phyloP scores from a whole-genome alignment of 2,113 vertebrate genomes.

The Theropithecus gelada region DNA sequence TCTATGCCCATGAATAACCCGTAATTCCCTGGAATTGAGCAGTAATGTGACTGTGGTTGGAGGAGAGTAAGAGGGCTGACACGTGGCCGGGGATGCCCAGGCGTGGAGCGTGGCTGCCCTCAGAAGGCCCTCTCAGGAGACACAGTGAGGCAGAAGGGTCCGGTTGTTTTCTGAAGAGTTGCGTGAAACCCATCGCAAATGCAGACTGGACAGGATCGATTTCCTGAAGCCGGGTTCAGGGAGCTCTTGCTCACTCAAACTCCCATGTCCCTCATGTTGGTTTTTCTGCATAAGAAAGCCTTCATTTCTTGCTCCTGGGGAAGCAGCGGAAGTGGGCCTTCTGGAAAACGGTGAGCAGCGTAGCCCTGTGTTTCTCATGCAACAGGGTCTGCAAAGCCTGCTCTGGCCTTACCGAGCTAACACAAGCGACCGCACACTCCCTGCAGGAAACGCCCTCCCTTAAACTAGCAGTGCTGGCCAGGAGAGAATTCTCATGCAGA shows the following conservation, averaged over 20 bases:
- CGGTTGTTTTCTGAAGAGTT: neutral
- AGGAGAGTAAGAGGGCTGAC: too few species aligned
- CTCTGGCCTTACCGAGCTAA: fast-evolving
- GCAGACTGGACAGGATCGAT: neutral
- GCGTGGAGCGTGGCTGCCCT: fast-evolving
- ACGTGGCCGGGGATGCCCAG: neutral
- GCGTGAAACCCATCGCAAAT: fast-evolving
- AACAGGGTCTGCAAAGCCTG: fast-evolving
- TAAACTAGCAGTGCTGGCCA: fast-evolving
- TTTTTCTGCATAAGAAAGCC: neutral
- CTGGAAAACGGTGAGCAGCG: fast-evolving
- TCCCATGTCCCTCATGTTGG: fast-evolving
- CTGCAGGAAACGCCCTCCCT: neutral
- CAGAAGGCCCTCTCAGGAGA: neutral
- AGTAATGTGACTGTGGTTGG: fast-evolving
- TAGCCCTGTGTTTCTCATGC: fast-evolving
- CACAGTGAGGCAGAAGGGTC: fast-evolving
- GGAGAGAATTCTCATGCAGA: neutral
- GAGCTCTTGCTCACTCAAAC: neutral
- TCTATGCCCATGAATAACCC: fast-evolving
- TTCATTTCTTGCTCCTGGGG: neutral
- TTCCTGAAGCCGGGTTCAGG: neutral
- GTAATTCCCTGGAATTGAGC: neutral
- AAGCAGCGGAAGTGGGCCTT: neutral
- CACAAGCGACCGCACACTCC: fast-evolving